Evolutionary conservation across 2,888 invertebrate species (phyloP).

Genomic region (Priocnemis perturbator): DNA sequence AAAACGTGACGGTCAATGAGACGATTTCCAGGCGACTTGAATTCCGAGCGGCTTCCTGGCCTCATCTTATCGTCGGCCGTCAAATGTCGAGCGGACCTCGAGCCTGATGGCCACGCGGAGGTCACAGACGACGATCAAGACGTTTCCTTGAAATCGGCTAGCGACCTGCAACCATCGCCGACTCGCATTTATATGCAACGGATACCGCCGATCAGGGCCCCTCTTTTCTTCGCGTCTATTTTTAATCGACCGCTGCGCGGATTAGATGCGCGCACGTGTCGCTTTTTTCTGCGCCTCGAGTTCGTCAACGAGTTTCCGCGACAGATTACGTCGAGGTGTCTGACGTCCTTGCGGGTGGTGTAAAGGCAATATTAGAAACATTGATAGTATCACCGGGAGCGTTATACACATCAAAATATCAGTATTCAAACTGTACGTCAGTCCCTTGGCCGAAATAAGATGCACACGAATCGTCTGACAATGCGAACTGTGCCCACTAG

Average conservation of each 20-base stretch:
- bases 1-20: conserved; percentile 13
- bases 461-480: no score
- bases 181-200: conserved; percentile 61
- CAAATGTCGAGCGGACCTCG: conserved; percentile 46
- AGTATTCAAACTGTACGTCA: no score
- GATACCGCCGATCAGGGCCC: conserved; percentile 25
- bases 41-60: no score
- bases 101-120: conserved; percentile 33
- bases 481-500: no score
- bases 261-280: conserved; percentile 42
- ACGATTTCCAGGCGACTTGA: conserved; percentile 9
- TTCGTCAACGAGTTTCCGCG: no score
- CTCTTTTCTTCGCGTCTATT: conserved; percentile 51
- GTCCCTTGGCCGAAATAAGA: no score
- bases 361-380: no score
- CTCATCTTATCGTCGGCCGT: conserved; percentile 9
- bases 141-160: conserved; percentile 65
- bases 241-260: conserved; percentile 48
- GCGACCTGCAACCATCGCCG: conserved; percentile 53
- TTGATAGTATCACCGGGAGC: no score
- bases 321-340: no score
- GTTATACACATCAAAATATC: no score
- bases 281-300: conserved; percentile 17
- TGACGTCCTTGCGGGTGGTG: no score
- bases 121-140: conserved; percentile 31